Percentiles rank a stretch among this genome's conserved stretches.
Evolutionary conservation across 1,140 invertebrate species (phyloP).

Genomic region (Antheraea mylitta): DNA sequence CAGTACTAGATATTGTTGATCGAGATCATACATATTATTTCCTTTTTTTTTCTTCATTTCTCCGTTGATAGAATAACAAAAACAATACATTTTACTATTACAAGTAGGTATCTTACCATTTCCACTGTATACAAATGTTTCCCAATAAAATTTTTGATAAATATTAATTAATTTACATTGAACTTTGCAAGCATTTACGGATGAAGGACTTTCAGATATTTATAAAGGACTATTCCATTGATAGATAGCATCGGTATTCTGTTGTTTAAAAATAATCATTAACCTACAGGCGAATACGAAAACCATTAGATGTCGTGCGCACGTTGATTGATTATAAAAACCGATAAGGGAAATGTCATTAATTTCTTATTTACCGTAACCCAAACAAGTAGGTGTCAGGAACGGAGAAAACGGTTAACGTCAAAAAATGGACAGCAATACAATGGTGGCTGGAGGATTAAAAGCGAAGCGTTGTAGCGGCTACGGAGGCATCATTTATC

Average conservation of each 20-base stretch:
- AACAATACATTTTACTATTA: too few species aligned
- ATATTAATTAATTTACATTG: too few species aligned
- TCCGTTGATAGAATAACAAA: too few species aligned
- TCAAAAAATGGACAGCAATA: constrained; percentile 63
- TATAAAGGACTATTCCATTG: background rate
- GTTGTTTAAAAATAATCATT: constrained; percentile 7
- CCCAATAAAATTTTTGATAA: too few species aligned
- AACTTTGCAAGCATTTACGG: background rate
- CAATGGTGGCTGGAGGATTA: constrained; percentile 65
- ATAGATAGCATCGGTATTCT: background rate
- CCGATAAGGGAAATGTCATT: constrained; percentile 59
- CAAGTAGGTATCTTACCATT: too few species aligned
- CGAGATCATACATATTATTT: too few species aligned
- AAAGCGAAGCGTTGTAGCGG: constrained; percentile 73
- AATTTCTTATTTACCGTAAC: constrained; percentile 65
- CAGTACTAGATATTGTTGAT: too few species aligned
- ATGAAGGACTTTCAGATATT: background rate
- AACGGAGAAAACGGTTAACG: constrained; percentile 54
- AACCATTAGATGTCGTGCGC: constrained; percentile 44
- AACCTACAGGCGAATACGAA: constrained; percentile 34
- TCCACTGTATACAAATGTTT: too few species aligned
- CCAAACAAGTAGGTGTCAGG: constrained; percentile 57
- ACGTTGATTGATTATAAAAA: constrained; percentile 54
- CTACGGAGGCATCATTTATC: constrained; percentile 72
- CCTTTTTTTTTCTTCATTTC: too few species aligned